Conservation (phyloP, 2,113 vertebrate species). For the Condylura cristata region DNA sequence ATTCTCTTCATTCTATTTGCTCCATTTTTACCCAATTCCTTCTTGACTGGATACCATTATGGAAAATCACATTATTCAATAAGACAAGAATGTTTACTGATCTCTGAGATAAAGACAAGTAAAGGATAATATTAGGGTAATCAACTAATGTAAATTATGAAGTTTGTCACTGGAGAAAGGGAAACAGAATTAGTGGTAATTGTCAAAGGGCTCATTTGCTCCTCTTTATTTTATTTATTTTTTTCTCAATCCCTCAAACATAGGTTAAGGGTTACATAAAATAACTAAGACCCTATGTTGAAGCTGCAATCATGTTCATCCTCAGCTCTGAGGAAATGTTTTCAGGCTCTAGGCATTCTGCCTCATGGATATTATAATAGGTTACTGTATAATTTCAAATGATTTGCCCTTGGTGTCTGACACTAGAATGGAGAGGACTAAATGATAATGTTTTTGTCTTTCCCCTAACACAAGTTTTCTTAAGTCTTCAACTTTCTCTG, state of each 20-base stretch:
- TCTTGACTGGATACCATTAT: not conserved
- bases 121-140: not conserved
- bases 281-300: not conserved
- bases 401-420: not conserved
- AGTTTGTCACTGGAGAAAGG: not conserved
- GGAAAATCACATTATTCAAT: not conserved
- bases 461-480: slow-evolving; percentile 9
- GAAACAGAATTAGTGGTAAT: not conserved
- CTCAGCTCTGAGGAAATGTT: not conserved
- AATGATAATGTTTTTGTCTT: slow-evolving; percentile 11
- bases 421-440: not conserved
- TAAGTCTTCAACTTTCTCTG: not conserved
- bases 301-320: not conserved
- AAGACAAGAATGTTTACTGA: not conserved
- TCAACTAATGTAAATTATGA: not conserved
- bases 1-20: not conserved
- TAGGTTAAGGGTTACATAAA: too few relatives aligned
- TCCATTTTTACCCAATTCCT: not conserved
- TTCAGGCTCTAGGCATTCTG: not conserved
- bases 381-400: not conserved
- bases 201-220: not conserved
- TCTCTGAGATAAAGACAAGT: not conserved
- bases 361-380: not conserved
- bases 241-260: not conserved
- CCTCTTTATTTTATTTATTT: not conserved